A percentile compares a stretch with the other conserved stretches of the same genome.
Conservation (phyloP, 2,113 vertebrate genomes). For the Pelecanus crispus region DNA sequence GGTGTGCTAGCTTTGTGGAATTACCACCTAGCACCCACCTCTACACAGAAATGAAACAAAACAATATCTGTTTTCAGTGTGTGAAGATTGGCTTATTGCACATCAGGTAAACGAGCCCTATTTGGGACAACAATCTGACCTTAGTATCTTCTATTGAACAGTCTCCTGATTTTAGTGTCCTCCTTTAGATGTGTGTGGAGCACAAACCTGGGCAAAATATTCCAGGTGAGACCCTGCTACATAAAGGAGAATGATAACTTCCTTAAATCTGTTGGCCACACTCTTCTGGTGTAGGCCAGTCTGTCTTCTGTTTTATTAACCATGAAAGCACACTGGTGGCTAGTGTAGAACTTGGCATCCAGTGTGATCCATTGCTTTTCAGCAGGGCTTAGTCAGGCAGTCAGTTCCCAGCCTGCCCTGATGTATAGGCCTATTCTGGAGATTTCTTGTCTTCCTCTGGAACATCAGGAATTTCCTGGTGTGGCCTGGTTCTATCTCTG, state of each 20-base stretch:
- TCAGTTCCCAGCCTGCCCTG: background rate
- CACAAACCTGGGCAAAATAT: background rate
- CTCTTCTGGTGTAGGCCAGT: background rate
- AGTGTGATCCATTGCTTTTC: background rate
- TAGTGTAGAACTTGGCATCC: fast-evolving
- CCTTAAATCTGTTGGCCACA: background rate
- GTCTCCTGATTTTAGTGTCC: fast-evolving
- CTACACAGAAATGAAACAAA: no score
- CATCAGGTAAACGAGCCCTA: no score
- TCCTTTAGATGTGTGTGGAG: background rate
- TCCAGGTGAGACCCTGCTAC: background rate
- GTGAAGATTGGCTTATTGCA: no score
- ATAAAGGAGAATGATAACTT: background rate
- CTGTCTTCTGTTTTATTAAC: background rate
- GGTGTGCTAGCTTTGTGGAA: no score
- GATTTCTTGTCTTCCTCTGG: background rate
- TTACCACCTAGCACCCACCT: no score
- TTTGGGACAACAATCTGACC: no score
- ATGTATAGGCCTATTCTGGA: background rate
- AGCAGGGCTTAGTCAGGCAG: background rate
- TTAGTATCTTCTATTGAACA: background rate
- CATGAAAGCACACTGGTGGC: fast-evolving
- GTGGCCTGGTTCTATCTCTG: background rate
- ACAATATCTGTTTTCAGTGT: no score
- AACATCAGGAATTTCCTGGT: background rate